Evolutionary conservation across 2,113 vertebrate species (phyloP), one percentile per base, ranked within the genome.

Genomic region (Erythrocercus mccallii): DNA sequence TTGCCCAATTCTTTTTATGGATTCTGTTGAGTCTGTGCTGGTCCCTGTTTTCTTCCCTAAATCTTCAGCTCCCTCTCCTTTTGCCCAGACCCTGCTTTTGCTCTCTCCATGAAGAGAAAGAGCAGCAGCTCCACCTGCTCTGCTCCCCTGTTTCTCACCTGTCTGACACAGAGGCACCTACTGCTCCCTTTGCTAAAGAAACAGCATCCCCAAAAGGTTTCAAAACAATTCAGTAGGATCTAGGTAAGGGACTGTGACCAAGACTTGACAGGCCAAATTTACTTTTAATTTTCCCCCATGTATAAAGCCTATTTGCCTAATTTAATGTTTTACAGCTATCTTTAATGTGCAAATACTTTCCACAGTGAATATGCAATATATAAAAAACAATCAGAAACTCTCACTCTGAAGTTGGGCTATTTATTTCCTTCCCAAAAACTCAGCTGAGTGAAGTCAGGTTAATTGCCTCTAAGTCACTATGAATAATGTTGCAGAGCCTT

Each of bases 371-470:
- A 86, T 22, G 37, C 15, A 92, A 81, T 86, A 69, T 64, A 71
- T 64, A 86, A 89, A 78, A 81, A 54, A 87, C 53, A 60, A 85
- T 54, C 51, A 92, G 45, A 90, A 94, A 79, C 62, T 79, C 90
- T 87, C 56, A 42, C 78, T 96, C 56, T 86, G 82, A 85, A 64
- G 70, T 25, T 91, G 54, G 47, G 90, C 61, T 78, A 72, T 68
- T 96, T 92, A 91, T 92, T 95, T 95, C 40, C 86, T 66, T 72
- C 87, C 53, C 27, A 16, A 96, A 95, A 96, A 92, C 47, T 74
- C 85, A 90, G 66, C 74, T 81, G 88, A 97, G 68, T 88, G 60
- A 65, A 94, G 93, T 92, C 87, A 96, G 66, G 82, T 96, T 96
- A 97, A 97, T 93, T 96, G 83, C 66, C 54, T 93, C 56, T 83